phyloP scores from a whole-genome alignment of 2,888 invertebrate genomes.

The Campoplex nolae region DNA sequence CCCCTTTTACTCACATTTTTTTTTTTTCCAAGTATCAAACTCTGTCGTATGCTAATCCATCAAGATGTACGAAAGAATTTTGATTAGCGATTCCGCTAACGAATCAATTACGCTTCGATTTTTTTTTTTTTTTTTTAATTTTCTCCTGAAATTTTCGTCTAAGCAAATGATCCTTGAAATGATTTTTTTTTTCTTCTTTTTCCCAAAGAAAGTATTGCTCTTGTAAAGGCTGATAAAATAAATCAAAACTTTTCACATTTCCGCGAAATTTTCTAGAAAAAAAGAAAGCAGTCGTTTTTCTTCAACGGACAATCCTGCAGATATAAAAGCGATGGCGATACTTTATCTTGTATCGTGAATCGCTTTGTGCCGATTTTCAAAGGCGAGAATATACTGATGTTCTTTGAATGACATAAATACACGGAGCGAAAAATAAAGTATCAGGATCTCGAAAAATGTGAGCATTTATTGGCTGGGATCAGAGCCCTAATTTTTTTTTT shows the following conservation, averaged over 20 bases:
- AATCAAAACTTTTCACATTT: background rate
- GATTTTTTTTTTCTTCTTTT: background rate
- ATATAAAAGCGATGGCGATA: background rate
- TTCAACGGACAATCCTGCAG: background rate
- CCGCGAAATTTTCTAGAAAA: background rate
- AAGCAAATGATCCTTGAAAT: background rate
- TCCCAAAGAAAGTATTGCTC: background rate
- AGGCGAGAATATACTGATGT: slow-evolving; percentile 2
- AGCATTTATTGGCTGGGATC: slow-evolving; percentile 36
- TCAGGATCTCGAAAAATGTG: slow-evolving; percentile 18
- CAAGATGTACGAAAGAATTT: slow-evolving; percentile 39
- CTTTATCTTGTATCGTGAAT: background rate
- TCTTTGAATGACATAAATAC: background rate
- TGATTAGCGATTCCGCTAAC: slow-evolving; percentile 51
- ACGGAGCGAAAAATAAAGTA: slow-evolving; percentile 19
- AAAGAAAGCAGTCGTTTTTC: background rate
- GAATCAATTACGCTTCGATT: slow-evolving; percentile 14
- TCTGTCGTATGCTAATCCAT: slow-evolving; percentile 22
- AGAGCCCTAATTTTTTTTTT: slow-evolving; percentile 39
- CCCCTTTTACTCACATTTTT: slow-evolving; percentile 48
- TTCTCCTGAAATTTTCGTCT: background rate
- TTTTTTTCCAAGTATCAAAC: slow-evolving; percentile 6
- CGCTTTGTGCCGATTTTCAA: background rate
- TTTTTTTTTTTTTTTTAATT: too few species aligned
- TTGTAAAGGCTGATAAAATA: background rate